Evolutionary conservation across 2,113 vertebrate genomes (phyloP).

Genomic region (Thamnophis sirtalis): DNA sequence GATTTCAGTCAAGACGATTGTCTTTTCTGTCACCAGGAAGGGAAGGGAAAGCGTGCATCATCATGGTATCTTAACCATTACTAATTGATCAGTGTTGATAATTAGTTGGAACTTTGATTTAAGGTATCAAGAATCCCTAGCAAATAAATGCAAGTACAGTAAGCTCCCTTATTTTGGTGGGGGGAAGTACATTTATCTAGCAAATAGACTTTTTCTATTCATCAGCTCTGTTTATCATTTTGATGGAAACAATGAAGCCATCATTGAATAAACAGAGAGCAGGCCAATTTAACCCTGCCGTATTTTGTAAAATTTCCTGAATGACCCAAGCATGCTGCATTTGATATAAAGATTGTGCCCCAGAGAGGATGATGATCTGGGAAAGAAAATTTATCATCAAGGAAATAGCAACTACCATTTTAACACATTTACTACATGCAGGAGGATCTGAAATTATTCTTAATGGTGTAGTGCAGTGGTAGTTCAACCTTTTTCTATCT

Average conservation of each 20-base stretch:
- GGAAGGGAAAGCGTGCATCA: background rate
- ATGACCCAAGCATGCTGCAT: background rate
- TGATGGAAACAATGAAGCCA: background rate
- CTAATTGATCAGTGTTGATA: constrained; percentile 11
- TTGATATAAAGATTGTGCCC: background rate
- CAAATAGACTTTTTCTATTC: background rate
- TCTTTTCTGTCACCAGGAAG: constrained; percentile 14
- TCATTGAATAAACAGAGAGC: background rate
- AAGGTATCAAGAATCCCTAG: background rate
- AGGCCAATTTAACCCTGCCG: background rate
- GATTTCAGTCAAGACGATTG: background rate
- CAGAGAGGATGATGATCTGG: background rate
- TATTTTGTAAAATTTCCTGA: background rate
- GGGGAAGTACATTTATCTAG: background rate
- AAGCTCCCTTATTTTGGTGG: background rate
- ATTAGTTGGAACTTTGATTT: constrained; percentile 19
- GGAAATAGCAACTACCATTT: background rate
- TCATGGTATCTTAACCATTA: constrained; percentile 24
- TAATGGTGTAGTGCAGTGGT: background rate
- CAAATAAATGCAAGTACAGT: background rate
- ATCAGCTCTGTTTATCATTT: background rate
- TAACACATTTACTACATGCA: background rate
- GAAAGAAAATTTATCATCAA: background rate
- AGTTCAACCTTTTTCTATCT: too few relatives aligned
- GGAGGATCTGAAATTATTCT: background rate